A percentile compares a stretch with the other conserved stretches of the same genome.
Conservation (phyloP, 2,888 invertebrate genomes). For the Calliphora vomitoria region DNA sequence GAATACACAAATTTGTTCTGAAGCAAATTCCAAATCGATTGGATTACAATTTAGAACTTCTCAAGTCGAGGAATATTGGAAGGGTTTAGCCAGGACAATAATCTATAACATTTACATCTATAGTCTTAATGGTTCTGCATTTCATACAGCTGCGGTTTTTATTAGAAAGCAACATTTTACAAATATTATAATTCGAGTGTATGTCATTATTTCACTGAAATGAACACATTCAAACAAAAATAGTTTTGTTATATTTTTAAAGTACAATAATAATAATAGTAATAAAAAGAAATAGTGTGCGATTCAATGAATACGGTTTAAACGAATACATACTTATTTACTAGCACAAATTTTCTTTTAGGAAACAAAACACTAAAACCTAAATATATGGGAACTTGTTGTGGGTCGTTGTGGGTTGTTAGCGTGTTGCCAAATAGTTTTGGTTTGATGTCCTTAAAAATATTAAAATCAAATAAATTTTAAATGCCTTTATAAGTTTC, state of each 20-base stretch:
- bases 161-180: not conserved
- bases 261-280: not conserved
- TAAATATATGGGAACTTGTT: constrained; percentile 14
- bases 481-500: not conserved
- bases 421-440: constrained; percentile 50
- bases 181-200: constrained; percentile 31
- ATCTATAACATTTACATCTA: no score
- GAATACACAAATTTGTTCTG: no score
- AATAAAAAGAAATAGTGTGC: constrained; percentile 25
- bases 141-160: no score
- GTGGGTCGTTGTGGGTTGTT: constrained; percentile 46
- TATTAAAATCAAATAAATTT: constrained; percentile 32
- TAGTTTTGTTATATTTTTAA: constrained; percentile 18
- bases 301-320: constrained; percentile 34
- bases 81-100: no score
- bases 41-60: no score
- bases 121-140: no score
- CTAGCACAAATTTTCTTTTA: constrained; percentile 38
- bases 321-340: constrained; percentile 34
- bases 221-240: constrained; percentile 57
- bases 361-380: not conserved
- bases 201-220: constrained; percentile 56
- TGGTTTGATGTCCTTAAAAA: constrained; percentile 19
- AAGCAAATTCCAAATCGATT: no score
- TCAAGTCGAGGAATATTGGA: no score